Conservation (phyloP, 2,113 vertebrate species). For the Gracilinanus agilis region DNA sequence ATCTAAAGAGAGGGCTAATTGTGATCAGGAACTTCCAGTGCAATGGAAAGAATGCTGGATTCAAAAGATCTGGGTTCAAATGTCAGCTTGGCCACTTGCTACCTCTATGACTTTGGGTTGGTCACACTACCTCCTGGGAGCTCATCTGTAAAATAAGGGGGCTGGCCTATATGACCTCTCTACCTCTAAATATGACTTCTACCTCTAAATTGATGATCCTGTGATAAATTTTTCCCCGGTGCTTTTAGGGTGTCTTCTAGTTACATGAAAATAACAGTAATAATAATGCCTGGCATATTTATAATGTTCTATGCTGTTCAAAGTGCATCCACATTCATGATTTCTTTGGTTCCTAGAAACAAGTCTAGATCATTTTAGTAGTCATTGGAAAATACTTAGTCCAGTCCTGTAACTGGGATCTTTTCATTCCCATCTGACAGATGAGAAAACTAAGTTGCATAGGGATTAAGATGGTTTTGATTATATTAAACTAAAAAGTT, state of each 20-base stretch:
- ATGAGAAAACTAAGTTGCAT: background rate
- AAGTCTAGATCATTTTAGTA: background rate
- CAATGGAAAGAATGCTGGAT: no score
- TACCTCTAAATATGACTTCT: background rate
- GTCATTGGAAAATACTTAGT: background rate
- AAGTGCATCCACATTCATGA: background rate
- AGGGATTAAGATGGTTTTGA: no score
- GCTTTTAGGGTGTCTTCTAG: background rate
- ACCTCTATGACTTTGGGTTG: background rate
- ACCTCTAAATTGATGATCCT: background rate
- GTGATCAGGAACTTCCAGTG: no score
- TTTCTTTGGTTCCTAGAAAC: background rate
- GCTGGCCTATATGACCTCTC: background rate
- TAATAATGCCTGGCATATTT: background rate
- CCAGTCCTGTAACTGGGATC: background rate
- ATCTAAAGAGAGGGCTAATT: background rate
- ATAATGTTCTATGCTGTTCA: background rate
- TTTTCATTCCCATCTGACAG: background rate
- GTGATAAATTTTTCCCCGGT: background rate
- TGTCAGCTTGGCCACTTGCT: background rate
- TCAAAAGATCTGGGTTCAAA: background rate
- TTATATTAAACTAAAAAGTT: no score
- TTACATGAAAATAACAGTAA: background rate
- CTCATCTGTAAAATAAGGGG: background rate
- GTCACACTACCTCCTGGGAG: background rate